Base-by-base conservation (phyloP, 2,113 vertebrate genomes). In the Chionodraco myersi region DNA sequence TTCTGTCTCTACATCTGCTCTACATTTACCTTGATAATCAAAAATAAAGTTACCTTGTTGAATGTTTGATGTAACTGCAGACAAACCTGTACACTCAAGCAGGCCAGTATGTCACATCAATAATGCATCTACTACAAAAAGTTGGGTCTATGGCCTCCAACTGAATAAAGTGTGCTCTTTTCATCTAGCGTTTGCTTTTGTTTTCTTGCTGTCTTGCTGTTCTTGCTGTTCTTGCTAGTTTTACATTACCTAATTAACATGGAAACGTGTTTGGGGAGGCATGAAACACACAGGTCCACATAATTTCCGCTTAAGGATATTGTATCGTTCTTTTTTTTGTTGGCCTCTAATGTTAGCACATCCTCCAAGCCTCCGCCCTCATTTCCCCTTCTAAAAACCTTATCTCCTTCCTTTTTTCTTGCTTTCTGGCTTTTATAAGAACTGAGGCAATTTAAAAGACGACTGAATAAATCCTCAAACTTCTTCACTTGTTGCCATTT, bases 171-270 rank as follows among this genome's bases (percentile, higher is more conserved):
- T 15, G 36, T 64, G 54, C 62, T 23, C 23, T 69, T 78, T 73
- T 51, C 70, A 49, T 58, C 3, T 10, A 2, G 41, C 62, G 54
- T 71, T 57, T 69, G 14, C 56, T 64, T 23, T 15, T 23, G 56
- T 45, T 81, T 67, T 80, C 34, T 77, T 75, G 52, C 66, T 5
- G 21, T 64, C 72, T 62, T 81, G 65, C 78, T 74, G 79, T 60
- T 64, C 72, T 62, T 81, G 65, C 78, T 74, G 79, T 61, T 80
- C 63, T 77, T 82, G 70, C 61, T 80, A 49, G 48, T 81, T 86
- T 86, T 75, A 44, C 49, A 51, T 70, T 84, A 54, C 65, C 73
- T 83, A 89, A 91, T 85, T 89, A 88, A 80, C 75, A 72, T 60
- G 34, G 72, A 66, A 68, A 73, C 11, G 49, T 72, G 85, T 78